phyloP scores from a whole-genome alignment of 1,140 invertebrate genomes.

The Lethocerus indicus region DNA sequence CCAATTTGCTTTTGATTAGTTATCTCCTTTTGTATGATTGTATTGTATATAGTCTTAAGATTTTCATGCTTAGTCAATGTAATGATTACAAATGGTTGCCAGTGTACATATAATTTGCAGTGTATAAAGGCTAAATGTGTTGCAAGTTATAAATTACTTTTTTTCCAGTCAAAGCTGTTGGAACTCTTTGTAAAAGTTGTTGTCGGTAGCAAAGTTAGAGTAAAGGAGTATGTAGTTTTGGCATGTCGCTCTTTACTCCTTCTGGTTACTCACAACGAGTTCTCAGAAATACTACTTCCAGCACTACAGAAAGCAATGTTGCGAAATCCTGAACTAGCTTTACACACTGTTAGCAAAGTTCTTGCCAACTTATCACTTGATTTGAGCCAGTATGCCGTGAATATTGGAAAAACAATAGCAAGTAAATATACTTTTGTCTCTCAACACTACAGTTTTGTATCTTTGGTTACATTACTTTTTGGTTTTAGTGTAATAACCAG shows the following conservation, averaged over 20 bases:
- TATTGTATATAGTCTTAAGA: too few species aligned
- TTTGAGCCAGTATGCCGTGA: constrained; percentile 57
- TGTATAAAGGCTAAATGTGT: too few species aligned
- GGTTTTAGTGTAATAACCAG: not conserved
- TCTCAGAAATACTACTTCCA: constrained; percentile 57
- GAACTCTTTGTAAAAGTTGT: constrained; percentile 65
- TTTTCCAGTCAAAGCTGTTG: constrained; percentile 38
- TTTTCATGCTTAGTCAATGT: too few species aligned
- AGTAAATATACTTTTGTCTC: constrained; percentile 33
- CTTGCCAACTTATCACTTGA: constrained; percentile 53
- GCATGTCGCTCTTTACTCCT: constrained; percentile 43
- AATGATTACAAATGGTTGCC: too few species aligned
- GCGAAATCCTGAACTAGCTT: constrained; percentile 82
- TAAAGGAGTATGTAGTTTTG: constrained; percentile 44
- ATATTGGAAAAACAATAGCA: constrained; percentile 66
- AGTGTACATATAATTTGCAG: too few species aligned
- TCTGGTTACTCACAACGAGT: constrained; percentile 49
- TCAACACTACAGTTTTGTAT: too few species aligned
- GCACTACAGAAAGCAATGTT: constrained; percentile 81
- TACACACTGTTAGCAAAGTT: constrained; percentile 60
- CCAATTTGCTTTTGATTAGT: too few species aligned
- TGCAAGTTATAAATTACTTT: constrained; percentile 9
- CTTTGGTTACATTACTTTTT: not conserved
- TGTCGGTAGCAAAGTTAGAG: constrained; percentile 62
- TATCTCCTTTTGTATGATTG: too few species aligned